Percentiles rank a stretch among this genome's conserved stretches.
phyloP scores from a whole-genome alignment of 1,140 invertebrate genomes.

The Tetranychus cinnabarinus region DNA sequence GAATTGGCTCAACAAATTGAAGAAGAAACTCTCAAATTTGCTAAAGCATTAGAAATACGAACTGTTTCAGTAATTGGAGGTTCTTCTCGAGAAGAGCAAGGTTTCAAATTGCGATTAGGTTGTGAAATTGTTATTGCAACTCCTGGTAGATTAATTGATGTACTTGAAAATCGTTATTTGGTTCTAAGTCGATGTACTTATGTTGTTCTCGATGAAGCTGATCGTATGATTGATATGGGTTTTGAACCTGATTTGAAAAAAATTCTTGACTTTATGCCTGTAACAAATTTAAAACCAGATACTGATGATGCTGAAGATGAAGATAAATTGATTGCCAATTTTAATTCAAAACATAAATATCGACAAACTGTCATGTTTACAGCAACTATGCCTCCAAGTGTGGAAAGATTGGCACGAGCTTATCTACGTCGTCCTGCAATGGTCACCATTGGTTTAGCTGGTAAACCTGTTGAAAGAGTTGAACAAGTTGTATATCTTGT shows the following conservation, averaged over 20 bases:
- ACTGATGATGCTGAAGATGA: conserved; percentile 95
- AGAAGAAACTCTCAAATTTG: conserved; percentile 96
- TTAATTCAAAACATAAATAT: conserved; percentile 91
- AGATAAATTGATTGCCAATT: conserved; percentile 67
- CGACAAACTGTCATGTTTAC: conserved; percentile 99
- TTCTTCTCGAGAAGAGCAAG: conserved; percentile 90
- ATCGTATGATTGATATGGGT: conserved; percentile 99
- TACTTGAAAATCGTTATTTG: conserved; percentile 74
- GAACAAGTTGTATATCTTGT: conserved; percentile 96
- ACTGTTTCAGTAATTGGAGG: conserved; percentile 97
- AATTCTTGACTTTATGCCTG: conserved; percentile 96
- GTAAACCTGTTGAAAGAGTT: conserved; percentile 89
- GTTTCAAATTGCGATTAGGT: conserved; percentile 78
- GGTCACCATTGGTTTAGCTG: conserved; percentile 94
- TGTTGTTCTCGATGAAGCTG: conserved; percentile 48
- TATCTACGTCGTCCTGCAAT: conserved; percentile 86
- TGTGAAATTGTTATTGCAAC: conserved; percentile 99
- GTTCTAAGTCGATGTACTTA: conserved; percentile 75
- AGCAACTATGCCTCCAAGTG: conserved; percentile 95
- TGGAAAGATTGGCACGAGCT: conserved; percentile 79
- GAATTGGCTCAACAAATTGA: conserved; percentile 99
- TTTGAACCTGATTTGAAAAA: conserved; percentile 91
- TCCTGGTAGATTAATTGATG: conserved; percentile 95
- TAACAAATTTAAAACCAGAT: conserved; percentile 94
- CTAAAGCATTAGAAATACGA: conserved; percentile 70